phyloP scores from a whole-genome alignment of 2,113 vertebrate species.

The Triplophysa tibetana region DNA sequence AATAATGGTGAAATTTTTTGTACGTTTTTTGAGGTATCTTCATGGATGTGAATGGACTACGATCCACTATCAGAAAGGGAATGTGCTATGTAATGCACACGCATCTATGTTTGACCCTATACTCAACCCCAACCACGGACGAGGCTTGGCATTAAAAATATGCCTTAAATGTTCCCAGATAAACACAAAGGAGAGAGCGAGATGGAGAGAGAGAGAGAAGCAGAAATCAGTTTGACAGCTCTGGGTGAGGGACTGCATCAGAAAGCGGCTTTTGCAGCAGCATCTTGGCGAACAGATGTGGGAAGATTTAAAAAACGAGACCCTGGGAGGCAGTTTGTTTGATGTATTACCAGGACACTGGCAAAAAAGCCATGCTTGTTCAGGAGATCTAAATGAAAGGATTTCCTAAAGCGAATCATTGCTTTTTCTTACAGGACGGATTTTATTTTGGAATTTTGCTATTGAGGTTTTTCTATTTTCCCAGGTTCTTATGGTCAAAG shows the following conservation, averaged over 20 bases:
- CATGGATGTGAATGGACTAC: neutral
- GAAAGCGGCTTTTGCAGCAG: constrained; percentile 41
- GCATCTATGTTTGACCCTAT: constrained; percentile 19
- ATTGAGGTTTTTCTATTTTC: constrained; percentile 26
- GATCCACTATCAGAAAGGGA: constrained; percentile 26
- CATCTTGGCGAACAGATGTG: constrained; percentile 36
- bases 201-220: constrained; percentile 16
- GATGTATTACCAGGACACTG: constrained; percentile 42
- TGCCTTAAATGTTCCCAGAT: constrained; percentile 42
- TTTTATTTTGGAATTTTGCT: constrained; percentile 45
- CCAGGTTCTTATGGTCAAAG: constrained; percentile 6
- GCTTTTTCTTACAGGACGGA: constrained; percentile 38
- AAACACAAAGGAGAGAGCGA: constrained; percentile 38
- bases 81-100: neutral
- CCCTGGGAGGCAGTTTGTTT: constrained; percentile 52
- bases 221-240: constrained; percentile 57
- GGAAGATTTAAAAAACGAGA: constrained; percentile 52
- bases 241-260: constrained; percentile 52
- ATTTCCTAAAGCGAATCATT: constrained; percentile 39
- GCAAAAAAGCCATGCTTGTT: constrained; percentile 35
- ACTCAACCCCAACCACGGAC: constrained; percentile 37
- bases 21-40: too few species aligned
- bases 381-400: constrained; percentile 47
- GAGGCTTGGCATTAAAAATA: constrained; percentile 40
- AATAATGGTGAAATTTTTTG: too few species aligned